Evolutionary conservation across 2,113 vertebrate genomes (phyloP), one percentile per base, ranked within the genome.

Genomic region (Tachuris rubrigastra): DNA sequence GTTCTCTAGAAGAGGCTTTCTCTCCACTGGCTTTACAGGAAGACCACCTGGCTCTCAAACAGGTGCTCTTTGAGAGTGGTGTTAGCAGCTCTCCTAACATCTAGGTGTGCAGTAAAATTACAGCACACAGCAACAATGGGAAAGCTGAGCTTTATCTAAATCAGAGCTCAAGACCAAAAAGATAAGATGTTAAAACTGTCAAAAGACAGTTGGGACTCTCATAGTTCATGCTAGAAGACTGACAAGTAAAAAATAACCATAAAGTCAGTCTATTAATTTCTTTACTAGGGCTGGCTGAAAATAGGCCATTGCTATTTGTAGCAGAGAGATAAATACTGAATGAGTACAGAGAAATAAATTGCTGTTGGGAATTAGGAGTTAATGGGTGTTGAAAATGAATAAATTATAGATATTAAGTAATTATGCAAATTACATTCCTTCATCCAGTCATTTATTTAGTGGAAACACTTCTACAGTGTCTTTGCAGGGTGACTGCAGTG

Each of bases 381-480:
- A 94, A 88, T 71, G 82, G 31, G 25, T 72, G 59, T 92, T 88
- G 82, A 94, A 90, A 85, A 92, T 21, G 23, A 47, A 93, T 94
- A 84, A 88, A 96, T 91, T 91, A 88, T 27, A 86, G 50, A 74
- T 90, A 90, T 71, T 60, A 95, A 90, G 62, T 93, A 77, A 90
- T 85, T 93, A 95, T 88, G 85, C 59, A 97, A 97, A 95, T 92
- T 47, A 37, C 55, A 75, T 83, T 89, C 25, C 46, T 90, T 85
- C 63, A 59, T 62, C 50, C 50, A 76, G 79, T 86, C 7, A 92
- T 86, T 95, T 92, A 50, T 94, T 88, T 74, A 71, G 72, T 62
- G n/a, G 55, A 84, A 83, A 50, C 41, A 69, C 71, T 91, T 71
- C 41, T 2, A 27, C 4, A 46, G 22, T 85, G 44, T 85, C 80